phyloP scores from a whole-genome alignment of 2,797 vertebrate species.

The Graptemys geographica region DNA sequence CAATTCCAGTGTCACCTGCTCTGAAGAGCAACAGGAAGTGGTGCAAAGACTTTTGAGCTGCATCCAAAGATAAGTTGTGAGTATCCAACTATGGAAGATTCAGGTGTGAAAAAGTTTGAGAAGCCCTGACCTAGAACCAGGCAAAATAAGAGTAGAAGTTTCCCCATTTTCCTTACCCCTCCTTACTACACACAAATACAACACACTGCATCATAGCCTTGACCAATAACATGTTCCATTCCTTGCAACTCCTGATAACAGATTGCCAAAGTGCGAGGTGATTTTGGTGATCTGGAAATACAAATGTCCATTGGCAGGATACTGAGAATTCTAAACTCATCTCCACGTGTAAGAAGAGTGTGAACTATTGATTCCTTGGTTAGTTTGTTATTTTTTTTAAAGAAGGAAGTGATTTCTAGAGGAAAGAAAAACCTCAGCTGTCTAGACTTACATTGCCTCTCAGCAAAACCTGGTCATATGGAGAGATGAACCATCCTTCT shows the following conservation, averaged over 20 bases:
- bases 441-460: background rate
- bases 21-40: conserved; percentile 51
- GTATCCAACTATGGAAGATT: conserved; percentile 33
- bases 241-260: accelerated
- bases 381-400: background rate
- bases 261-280: accelerated
- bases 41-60: conserved; percentile 42
- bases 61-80: background rate
- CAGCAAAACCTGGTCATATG: background rate
- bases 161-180: background rate
- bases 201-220: background rate
- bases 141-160: background rate
- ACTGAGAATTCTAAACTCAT: background rate
- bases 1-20: background rate
- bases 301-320: background rate
- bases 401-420: background rate
- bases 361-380: background rate
- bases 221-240: accelerated
- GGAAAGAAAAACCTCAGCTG: background rate
- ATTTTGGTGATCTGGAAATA: accelerated
- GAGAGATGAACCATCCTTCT: background rate
- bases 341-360: background rate
- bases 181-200: accelerated
- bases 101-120: conserved; percentile 3
- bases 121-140: conserved; percentile 11